phyloP scores from a whole-genome alignment of 2,797 vertebrate species.

The Tokudaia tokunoshimensis region DNA sequence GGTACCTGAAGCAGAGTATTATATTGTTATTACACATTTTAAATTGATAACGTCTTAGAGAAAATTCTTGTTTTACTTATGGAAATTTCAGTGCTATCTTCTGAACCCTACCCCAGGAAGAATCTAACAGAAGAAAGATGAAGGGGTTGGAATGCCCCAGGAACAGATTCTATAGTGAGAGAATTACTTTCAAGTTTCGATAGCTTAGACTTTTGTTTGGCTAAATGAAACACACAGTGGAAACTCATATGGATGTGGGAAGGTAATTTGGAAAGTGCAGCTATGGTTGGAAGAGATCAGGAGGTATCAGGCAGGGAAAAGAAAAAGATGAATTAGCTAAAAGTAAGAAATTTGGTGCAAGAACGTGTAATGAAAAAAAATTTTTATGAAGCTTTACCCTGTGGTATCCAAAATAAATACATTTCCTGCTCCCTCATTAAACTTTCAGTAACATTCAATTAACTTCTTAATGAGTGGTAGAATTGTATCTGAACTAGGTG shows the following conservation, averaged over 20 bases:
- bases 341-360: not conserved
- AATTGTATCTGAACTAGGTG: not conserved
- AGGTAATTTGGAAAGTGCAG: not conserved
- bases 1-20: not conserved
- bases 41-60: not conserved
- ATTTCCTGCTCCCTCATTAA: not conserved
- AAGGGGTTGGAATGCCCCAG: not conserved
- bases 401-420: not conserved
- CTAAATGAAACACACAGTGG: not conserved
- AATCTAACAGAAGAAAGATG: not conserved
- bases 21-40: not conserved
- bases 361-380: not conserved
- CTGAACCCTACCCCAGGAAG: not conserved
- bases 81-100: not conserved
- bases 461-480: not conserved
- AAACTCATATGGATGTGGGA: not conserved
- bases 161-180: not conserved
- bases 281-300: not conserved
- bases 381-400: not conserved
- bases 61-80: not conserved
- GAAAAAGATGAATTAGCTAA: not conserved
- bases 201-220: not conserved
- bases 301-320: not conserved
- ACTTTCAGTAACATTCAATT: not conserved
- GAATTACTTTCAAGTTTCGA: not conserved